Conservation (phyloP, 2,888 invertebrate genomes). For the Sarcophaga caerulescens region DNA sequence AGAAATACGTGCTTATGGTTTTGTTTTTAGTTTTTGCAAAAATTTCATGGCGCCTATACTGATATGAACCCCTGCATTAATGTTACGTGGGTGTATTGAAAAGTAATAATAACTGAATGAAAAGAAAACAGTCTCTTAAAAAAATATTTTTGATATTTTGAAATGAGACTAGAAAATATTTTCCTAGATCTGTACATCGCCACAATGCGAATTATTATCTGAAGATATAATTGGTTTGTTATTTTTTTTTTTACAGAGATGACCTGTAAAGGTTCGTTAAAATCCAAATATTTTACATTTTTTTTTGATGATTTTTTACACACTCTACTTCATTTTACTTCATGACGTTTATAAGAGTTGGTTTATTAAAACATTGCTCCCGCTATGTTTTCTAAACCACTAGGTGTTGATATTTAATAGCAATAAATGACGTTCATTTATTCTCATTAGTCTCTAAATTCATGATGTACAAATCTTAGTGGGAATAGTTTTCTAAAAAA, state of each 20-base stretch:
- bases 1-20: not conserved
- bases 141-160: too few relatives aligned
- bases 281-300: not conserved
- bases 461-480: not conserved
- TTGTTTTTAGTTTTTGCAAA: not conserved
- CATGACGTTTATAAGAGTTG: conserved; percentile 2
- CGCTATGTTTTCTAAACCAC: conserved; percentile 50
- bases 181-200: too few relatives aligned
- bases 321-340: not conserved
- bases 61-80: not conserved
- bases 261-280: too few relatives aligned
- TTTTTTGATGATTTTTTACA: not conserved
- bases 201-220: too few relatives aligned
- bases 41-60: not conserved
- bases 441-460: conserved; percentile 37
- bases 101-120: not conserved
- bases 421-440: conserved; percentile 72
- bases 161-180: too few relatives aligned
- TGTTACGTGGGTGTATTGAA: conserved; percentile 15
- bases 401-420: conserved; percentile 72
- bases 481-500: not conserved
- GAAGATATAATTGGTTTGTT: too few relatives aligned
- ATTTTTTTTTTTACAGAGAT: too few relatives aligned
- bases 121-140: too few relatives aligned
- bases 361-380: too few relatives aligned